Evolutionary conservation across 2,888 invertebrate genomes (phyloP), one percentile per base, ranked within the genome.

Genomic region (Euspilapteryx auroguttella): DNA sequence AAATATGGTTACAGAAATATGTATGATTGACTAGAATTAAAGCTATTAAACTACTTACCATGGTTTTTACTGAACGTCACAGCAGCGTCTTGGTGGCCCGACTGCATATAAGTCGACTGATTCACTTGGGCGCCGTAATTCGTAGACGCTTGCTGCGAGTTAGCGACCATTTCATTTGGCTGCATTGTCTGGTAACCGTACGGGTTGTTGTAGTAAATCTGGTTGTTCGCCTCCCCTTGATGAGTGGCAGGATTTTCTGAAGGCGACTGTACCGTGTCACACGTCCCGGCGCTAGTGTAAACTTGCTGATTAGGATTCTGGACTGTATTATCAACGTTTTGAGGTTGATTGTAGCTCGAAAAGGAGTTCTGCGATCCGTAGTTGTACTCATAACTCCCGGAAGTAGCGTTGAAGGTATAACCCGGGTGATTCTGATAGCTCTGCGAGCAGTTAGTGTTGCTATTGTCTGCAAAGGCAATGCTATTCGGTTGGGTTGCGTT

Each of bases 351-450:
- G 11, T 42, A 45, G 2, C 42, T 36, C 20, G 47, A 62, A 2
- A 65, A 49, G 14, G 44, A 38, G 29, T 73, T 71, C 43, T 82
- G 81, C 32, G 82, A 83, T 1, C 82, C 83, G 28, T 83, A 82
- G 36, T 57, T 79, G 39, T 85, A 85, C 8, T 82, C 79, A 37
- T 81, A 84, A 24, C 44, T 54, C 1, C 83, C 83, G 0, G 79
- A 76, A 1, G 62, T 46, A 1, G 68, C 37, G 42, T 84, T 82
- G 37, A 53, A 84, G 5, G 71, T 68, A 40, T 83, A 85, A 24
- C 82, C 84, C 3, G 83, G 82, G 48, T 84, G 83, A 30, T 75
- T 77, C 41, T 78, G 75, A 34, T 56, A 69, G 13, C 47, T 50
- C 31, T 61, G 63, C 2, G 41, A 43, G 35, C 55, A 61, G 35